Evolutionary conservation across 2,797 vertebrate genomes (phyloP), one percentile per base, ranked within the genome.

Genomic region (Lagorchestes hirsutus): DNA sequence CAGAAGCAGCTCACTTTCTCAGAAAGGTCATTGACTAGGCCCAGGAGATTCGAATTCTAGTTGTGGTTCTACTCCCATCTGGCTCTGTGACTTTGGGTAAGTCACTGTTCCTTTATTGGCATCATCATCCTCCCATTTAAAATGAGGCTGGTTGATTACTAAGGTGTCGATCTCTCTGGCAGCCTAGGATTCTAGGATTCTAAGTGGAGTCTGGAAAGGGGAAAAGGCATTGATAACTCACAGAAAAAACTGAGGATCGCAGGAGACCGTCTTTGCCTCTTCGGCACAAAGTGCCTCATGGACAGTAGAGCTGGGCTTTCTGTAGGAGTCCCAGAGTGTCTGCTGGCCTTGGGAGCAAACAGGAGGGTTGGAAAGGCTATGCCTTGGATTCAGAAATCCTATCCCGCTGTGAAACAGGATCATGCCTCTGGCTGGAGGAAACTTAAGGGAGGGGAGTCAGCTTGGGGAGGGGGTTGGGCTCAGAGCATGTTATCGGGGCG

Each of bases 391-490:
- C 95, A 54, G 98, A 98, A 97, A 98, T 92, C 58, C 95, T 96
- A 98, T 93, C 98, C 93, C n/a, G 34, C 50, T 16, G 28, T 97
- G 98, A 97, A 98, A 98, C 87, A 93, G 54, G 96, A 98, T 96
- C 97, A 0, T 58, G 9, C 31, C 87, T 91, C 58, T 94, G 59
- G 22, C 90, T 6, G 29, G 93, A 92, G 87, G 93, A 97, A 59
- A 96, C 55, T 27, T 0, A 9, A 94, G 96, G 90, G 95, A 96
- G 52, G 92, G 40, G 46, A 92, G 24, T 40, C 0, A 28, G 55
- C 46, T 18, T 16, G 54, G 54, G 31, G 50, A 0, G 1, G 90
- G 74, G 40, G 74, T 24, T 8, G 40, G 67, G 95, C 34, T 95
- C 54, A 34, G 52, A 29, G 22, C 74, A 95, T 91, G 87, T 87